Evolutionary conservation across 2,797 vertebrate genomes (phyloP), one percentile per base, ranked within the genome.

Genomic region (Hapalemur alaotrensis): DNA sequence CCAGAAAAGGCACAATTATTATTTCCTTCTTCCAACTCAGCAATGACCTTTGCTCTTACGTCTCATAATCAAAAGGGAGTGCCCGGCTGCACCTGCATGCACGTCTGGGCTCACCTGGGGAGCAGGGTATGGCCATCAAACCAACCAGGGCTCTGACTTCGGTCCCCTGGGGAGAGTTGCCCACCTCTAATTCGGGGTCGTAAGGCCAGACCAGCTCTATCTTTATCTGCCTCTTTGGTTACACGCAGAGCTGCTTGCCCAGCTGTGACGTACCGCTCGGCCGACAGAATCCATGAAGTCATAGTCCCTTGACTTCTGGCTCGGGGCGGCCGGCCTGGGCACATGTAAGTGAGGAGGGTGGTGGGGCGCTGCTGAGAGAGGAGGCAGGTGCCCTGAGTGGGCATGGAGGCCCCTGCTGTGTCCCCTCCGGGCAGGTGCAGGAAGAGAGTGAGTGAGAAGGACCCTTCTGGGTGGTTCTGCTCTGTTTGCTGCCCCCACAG

Each of bases 1-100:
- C 32, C 50, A 67, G 80, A 92, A 86, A 61, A 95, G 43, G 41
- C 3, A 38, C 0, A 10, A 12, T 28, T 9, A 13, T 59, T 32
- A 80, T 80, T 92, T 81, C 67, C 93, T 96, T 75, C 76, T 92
- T 89, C 23, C 38, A 32, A 50, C 23, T 50, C 79, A 30, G 90
- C 78, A 52, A 0, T 28, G 30, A 95, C 95, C 96, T 97, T 95
- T 96, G 95, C 22, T 67, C 85, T 57, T 30, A 46, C 6, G n/a
- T 8, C 69, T 12, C 32, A 13, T 41, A 30, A 73, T 79, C 79
- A 63, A 65, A 57, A 88, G 59, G 88, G 87, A 95, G 95, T 85
- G 88, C 32, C 79, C 1, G 1, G 25, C 43, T 35, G 3, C 57
- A 50, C 54, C 50, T 22, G 65, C 9, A 18, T 1, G 12, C 30